Conservation (phyloP, 2,797 vertebrate genomes). For the Rhyacichthys aspro region DNA sequence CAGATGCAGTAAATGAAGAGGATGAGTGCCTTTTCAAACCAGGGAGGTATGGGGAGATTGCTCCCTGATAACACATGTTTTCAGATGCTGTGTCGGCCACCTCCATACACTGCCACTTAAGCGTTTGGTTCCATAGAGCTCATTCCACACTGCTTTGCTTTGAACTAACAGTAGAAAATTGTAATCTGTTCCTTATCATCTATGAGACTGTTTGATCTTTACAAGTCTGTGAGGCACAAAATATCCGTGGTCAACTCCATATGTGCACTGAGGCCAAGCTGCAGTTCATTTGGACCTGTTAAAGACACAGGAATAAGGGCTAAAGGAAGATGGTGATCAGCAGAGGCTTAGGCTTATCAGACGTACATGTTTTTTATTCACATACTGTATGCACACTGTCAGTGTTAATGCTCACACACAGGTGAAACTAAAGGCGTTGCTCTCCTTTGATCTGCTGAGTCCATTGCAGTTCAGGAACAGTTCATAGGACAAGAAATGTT, state of each 20-base stretch:
- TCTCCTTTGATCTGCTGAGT: constrained; percentile 62
- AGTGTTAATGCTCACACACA: constrained; percentile 33
- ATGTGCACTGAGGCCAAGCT: constrained; percentile 35
- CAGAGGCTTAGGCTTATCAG: constrained; percentile 36
- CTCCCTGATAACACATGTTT: constrained; percentile 71
- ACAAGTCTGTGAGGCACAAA: constrained; percentile 63
- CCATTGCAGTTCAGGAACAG: constrained; percentile 69
- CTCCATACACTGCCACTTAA: constrained; percentile 68
- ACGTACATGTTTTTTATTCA: constrained; percentile 52
- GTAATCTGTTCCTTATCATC: constrained; percentile 75
- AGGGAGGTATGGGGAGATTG: constrained; percentile 70
- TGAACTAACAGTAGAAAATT: constrained; percentile 77
- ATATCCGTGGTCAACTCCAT: constrained; percentile 54
- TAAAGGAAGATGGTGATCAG: constrained; percentile 45
- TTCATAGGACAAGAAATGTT: constrained; percentile 70
- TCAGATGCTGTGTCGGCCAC: constrained; percentile 66
- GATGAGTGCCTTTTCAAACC: constrained; percentile 77
- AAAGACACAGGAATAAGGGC: constrained; percentile 49
- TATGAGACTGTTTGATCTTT: constrained; percentile 75
- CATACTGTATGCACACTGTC: constrained; percentile 39
- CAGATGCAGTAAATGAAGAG: constrained; percentile 76
- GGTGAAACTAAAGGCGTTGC: constrained; percentile 36
- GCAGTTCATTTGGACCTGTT: constrained; percentile 28
- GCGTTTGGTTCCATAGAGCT: constrained; percentile 67
- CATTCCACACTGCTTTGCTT: constrained; percentile 67